Conservation (phyloP, 2,113 vertebrate species). For the Mustela nigripes region DNA sequence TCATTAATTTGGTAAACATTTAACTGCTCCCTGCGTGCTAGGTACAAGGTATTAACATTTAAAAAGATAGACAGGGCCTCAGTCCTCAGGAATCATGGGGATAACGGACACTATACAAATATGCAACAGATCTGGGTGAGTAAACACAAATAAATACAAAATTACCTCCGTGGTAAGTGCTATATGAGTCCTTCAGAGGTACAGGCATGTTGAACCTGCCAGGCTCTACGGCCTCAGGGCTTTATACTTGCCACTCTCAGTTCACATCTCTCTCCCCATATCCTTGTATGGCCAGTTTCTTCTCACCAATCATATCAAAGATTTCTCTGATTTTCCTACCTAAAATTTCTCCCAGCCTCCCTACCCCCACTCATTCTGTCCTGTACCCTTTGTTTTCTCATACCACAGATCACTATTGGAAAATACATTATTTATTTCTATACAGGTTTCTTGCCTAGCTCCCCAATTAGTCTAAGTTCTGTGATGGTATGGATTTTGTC, state of each 20-base stretch:
- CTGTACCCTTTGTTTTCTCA: not conserved
- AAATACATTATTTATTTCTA: not conserved
- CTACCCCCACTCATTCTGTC: not conserved
- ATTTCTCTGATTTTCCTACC: not conserved
- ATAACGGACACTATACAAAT: not conserved
- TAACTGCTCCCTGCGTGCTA: not conserved
- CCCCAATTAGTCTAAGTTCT: not conserved
- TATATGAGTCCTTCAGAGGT: not conserved
- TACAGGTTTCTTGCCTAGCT: not conserved
- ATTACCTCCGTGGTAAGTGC: not conserved
- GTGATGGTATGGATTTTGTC: not conserved
- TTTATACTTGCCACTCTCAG: not conserved
- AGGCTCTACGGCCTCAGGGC: too few species aligned
- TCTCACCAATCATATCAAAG: not conserved
- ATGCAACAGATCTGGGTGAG: not conserved
- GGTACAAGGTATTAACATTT: not conserved
- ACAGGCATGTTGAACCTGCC: not conserved
- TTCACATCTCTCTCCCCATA: not conserved
- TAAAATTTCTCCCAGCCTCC: not conserved
- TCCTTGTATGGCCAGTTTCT: not conserved
- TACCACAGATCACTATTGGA: not conserved
- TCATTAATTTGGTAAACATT: conserved; percentile 7
- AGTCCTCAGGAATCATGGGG: not conserved
- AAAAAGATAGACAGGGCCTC: not conserved
- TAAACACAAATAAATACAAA: not conserved